A percentile compares a stretch with the other conserved stretches of the same genome.
These are phyloP conservation scores for Trichonephila inaurata DNA, from an alignment of 1,140 invertebrate species.

Conservation along the genomic window DNA sequence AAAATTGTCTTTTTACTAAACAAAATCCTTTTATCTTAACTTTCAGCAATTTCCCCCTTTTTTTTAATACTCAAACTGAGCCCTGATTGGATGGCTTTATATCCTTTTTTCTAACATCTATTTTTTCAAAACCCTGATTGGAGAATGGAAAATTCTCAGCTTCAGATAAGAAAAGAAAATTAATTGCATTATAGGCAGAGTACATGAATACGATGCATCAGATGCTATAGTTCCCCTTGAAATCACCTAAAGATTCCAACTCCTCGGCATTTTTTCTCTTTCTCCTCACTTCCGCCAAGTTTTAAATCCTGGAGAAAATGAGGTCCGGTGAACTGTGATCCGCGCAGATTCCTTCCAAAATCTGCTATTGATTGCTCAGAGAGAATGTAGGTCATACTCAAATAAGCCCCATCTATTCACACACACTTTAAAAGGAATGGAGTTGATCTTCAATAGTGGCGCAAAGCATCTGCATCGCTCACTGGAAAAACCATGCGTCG, in stretches of 20 bases:
- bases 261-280: background rate
- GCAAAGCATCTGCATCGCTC: constrained; percentile 17
- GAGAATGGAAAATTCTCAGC: too few species aligned
- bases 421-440: constrained; percentile 25
- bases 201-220: background rate
- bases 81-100: too few species aligned
- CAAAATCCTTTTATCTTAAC: too few species aligned
- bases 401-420: constrained; percentile 6
- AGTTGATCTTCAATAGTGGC: background rate
- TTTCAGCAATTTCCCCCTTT: too few species aligned
- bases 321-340: constrained; percentile 12
- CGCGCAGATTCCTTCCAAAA: constrained; percentile 1
- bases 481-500: background rate
- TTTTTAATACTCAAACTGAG: too few species aligned
- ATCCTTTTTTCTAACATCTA: too few species aligned
- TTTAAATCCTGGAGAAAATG: constrained; percentile 15
- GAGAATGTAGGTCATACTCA: constrained; percentile 45
- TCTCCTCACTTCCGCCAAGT: background rate
- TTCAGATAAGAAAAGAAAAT: background rate
- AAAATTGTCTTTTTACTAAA: too few species aligned
- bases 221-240: background rate
- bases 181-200: background rate
- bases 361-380: constrained; percentile 2
- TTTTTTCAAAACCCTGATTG: too few species aligned
- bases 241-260: background rate